phyloP scores from a whole-genome alignment of 2,113 vertebrate species.

The Pituophis catenifer region DNA sequence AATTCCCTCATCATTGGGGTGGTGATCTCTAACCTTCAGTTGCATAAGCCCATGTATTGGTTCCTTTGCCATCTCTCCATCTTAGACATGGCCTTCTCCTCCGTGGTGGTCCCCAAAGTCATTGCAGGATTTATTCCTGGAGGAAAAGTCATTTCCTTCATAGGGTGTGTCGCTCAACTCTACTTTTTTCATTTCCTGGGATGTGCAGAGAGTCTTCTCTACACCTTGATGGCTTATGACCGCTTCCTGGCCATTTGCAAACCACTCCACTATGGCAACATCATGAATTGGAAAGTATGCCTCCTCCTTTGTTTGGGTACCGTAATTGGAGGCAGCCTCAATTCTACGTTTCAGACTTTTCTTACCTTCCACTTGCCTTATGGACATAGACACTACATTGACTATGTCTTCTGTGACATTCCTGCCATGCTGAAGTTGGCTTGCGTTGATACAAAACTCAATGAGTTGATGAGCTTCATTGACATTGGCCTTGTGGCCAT shows the following conservation, averaged over 20 bases:
- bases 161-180: constrained; percentile 51
- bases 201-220: constrained; percentile 61
- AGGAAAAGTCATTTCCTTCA: constrained; percentile 55
- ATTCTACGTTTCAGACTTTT: constrained; percentile 60
- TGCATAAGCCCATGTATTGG: constrained; percentile 64
- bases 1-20: not conserved
- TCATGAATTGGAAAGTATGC: constrained; percentile 7
- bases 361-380: constrained; percentile 32
- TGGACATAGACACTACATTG: constrained; percentile 47
- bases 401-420: constrained; percentile 65
- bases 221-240: constrained; percentile 51
- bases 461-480: constrained; percentile 56
- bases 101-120: constrained; percentile 57
- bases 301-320: constrained; percentile 25
- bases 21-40: not conserved
- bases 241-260: constrained; percentile 3
- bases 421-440: constrained; percentile 56
- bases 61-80: constrained; percentile 63
- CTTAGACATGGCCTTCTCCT: constrained; percentile 61
- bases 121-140: not conserved
- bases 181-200: constrained; percentile 66
- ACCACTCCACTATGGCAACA: not conserved
- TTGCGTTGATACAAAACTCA: constrained; percentile 60
- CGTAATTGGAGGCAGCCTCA: constrained; percentile 33
- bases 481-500: constrained; percentile 59